Conservation (phyloP, 2,113 vertebrate genomes). For the Fregetta grallaria region DNA sequence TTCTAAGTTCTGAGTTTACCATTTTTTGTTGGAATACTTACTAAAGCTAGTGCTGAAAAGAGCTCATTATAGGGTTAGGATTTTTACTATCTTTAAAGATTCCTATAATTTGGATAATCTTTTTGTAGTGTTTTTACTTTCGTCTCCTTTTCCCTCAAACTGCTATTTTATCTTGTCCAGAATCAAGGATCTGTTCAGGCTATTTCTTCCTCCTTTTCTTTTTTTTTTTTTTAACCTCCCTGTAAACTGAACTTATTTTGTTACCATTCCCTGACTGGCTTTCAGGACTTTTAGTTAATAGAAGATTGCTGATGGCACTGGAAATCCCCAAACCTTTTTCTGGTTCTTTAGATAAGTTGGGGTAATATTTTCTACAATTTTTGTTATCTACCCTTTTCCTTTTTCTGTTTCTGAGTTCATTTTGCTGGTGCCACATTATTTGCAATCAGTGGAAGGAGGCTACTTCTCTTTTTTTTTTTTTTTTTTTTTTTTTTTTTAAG, state of each 20-base stretch:
- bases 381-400: neutral
- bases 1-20: constrained; percentile 11
- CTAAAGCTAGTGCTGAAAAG: neutral
- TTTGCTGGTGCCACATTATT: neutral
- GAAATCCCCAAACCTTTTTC: neutral
- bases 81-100: neutral
- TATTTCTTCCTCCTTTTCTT: neutral
- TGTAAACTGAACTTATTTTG: neutral
- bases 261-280: neutral
- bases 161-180: neutral
- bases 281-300: neutral
- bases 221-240: too few relatives aligned
- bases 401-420: neutral
- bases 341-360: neutral
- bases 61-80: neutral
- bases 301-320: neutral
- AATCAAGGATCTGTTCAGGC: neutral
- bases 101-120: neutral
- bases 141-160: neutral
- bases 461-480: neutral
- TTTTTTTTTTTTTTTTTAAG: neutral
- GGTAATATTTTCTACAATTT: neutral
- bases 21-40: constrained; percentile 21
- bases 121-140: neutral
- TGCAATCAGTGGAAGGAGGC: neutral